phyloP scores from a whole-genome alignment of 2,888 invertebrate species.

The Tridacna crocea region DNA sequence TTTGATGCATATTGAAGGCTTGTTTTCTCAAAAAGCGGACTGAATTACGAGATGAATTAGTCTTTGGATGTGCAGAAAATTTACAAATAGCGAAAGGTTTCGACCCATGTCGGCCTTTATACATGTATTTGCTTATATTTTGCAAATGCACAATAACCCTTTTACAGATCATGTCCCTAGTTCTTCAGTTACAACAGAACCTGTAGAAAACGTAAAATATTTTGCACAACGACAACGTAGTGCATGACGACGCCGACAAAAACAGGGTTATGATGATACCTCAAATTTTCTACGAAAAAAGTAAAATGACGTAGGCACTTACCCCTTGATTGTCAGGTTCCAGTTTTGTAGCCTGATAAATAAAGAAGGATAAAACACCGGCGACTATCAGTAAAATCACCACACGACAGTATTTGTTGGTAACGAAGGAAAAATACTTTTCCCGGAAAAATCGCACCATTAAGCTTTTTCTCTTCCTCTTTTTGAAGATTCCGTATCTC shows the following conservation, averaged over 20 bases:
- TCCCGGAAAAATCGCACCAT: constrained; percentile 71
- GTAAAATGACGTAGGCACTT: constrained; percentile 23
- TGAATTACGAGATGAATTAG: too few relatives aligned
- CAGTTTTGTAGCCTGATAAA: constrained; percentile 67
- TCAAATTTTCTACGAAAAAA: background rate
- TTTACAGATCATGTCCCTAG: too few relatives aligned
- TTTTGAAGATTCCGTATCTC: constrained; percentile 3
- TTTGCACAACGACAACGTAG: background rate
- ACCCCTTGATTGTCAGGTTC: constrained; percentile 78
- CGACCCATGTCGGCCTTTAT: too few relatives aligned
- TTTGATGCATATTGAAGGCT: too few relatives aligned
- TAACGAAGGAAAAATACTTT: constrained; percentile 72
- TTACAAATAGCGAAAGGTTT: too few relatives aligned
- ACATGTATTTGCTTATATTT: too few relatives aligned
- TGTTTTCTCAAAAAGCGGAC: too few relatives aligned
- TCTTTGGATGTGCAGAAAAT: too few relatives aligned
- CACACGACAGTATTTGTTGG: constrained; percentile 68
- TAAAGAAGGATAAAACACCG: constrained; percentile 60
- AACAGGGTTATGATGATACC: background rate
- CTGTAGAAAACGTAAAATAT: too few relatives aligned
- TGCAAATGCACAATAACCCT: too few relatives aligned
- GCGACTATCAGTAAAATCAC: constrained; percentile 65
- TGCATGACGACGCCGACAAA: background rate
- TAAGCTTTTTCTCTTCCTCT: constrained; percentile 48
- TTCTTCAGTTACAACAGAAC: too few relatives aligned